Evolutionary conservation across 2,888 invertebrate genomes (phyloP), one percentile per base, ranked within the genome.

Genomic region (Scaptomyza parva): DNA sequence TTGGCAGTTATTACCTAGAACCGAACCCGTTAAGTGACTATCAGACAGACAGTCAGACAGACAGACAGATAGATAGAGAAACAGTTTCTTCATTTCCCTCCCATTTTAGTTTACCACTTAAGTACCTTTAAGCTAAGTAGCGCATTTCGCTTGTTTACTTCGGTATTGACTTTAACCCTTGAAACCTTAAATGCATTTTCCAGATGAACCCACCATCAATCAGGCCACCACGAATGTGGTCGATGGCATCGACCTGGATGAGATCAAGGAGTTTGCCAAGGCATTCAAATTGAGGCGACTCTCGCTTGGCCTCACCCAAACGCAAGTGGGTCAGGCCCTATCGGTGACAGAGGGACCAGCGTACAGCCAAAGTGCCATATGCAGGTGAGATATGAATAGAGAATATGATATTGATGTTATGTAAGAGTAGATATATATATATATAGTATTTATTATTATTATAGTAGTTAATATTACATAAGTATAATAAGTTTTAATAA

Each of bases 291-390:
- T 98, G 59, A 94, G 98, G 52, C 95, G 99, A 85, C 93, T 99
- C 70, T 98, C 98, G 11, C 92, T 99, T 78, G 99, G 99, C 57
- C 93, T 99, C 68, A 99, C 99, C 40, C 98, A 98, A 92, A 98
- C 98, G 0, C 99, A 99, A 93, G 97, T 98, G 55, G 97, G 98
- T n/a, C 98, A 98, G 92, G 98, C 99, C 39, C 93, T 99, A 11
- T 98, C 97, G 72, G 96, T 98, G 60, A 98, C 98, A 20, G 98
- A 98, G 92, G 99, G 99, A 55, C 99, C 99, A 30, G 98, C 98
- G 51, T 99, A 99, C 92, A 98, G 98, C 92, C 99, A 99, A 94
- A 98, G 98, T 92, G 99, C 99, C 85, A 99, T 99, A 92, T 99
- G 99, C 97, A 97, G 98, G 98, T 98, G 94, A 93, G 93, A 58